phyloP scores from a whole-genome alignment of 2,888 invertebrate genomes.

The Drosophila austrosaltans region DNA sequence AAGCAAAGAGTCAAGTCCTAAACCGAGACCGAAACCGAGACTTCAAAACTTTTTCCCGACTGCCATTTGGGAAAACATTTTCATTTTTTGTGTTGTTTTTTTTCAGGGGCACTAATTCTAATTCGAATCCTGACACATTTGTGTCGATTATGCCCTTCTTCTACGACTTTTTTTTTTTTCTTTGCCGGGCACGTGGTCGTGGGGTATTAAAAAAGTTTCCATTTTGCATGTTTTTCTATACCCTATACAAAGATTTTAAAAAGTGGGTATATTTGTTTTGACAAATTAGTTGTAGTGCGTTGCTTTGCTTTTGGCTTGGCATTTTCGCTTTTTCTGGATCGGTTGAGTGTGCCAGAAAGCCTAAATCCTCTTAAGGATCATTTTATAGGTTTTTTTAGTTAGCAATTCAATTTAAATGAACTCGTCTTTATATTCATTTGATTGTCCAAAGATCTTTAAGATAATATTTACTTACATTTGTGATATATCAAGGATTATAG shows the following conservation, averaged over 20 bases:
- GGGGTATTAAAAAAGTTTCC: conserved; percentile 55
- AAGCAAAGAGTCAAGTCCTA: neutral
- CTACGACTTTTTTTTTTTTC: conserved; percentile 1
- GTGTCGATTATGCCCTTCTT: conserved; percentile 31
- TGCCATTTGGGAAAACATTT: conserved; percentile 11
- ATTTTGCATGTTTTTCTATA: conserved; percentile 30
- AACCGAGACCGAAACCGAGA: conserved; percentile 6
- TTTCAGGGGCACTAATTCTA: conserved; percentile 31
- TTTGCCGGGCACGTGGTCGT: conserved; percentile 16
- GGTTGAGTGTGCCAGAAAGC: too few relatives aligned
- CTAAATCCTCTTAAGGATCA: too few relatives aligned
- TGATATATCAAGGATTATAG: too few relatives aligned
- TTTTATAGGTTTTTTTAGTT: too few relatives aligned
- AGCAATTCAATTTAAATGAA: rapidly evolving
- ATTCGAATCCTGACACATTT: conserved; percentile 49
- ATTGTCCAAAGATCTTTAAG: too few relatives aligned
- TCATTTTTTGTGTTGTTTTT: neutral
- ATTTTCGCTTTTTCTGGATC: too few relatives aligned
- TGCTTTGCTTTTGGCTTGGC: too few relatives aligned
- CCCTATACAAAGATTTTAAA: neutral
- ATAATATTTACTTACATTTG: too few relatives aligned
- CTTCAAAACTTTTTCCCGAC: neutral
- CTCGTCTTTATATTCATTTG: too few relatives aligned
- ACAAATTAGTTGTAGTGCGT: neutral
- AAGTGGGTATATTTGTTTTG: conserved; percentile 19